Conservation (phyloP, 1,140 invertebrate genomes). For the Bombus turneri region DNA sequence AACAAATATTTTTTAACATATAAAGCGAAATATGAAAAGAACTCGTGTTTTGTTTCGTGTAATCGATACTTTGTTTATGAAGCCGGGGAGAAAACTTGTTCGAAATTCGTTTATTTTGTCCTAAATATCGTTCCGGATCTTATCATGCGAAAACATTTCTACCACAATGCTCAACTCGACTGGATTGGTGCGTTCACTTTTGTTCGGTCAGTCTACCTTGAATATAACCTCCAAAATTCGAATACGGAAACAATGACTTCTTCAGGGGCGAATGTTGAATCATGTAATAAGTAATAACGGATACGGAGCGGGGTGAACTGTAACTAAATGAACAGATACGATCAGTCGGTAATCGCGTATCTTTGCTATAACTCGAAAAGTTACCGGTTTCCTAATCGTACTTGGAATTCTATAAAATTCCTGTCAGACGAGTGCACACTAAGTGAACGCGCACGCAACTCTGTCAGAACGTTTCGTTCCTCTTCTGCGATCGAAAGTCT, state of each 20-base stretch:
- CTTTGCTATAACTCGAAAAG: background rate
- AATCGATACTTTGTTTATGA: too few relatives aligned
- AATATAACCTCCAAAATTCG: background rate
- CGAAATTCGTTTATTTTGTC: too few relatives aligned
- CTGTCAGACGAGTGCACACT: background rate
- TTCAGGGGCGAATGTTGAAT: background rate
- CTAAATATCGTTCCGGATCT: too few relatives aligned
- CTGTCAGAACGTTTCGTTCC: too few relatives aligned
- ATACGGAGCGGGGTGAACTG: slow-evolving; percentile 3
- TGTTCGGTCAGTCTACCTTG: background rate
- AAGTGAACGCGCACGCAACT: background rate
- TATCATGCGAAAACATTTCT: background rate
- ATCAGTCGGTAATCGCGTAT: slow-evolving; percentile 44
- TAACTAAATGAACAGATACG: background rate
- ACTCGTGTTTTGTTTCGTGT: too few relatives aligned
- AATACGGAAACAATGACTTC: background rate
- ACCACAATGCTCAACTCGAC: background rate
- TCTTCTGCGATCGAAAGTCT: background rate
- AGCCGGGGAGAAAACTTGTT: too few relatives aligned
- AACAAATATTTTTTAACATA: too few relatives aligned
- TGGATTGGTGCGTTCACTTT: background rate
- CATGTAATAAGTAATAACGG: background rate
- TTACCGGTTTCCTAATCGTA: background rate
- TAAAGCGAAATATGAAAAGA: too few relatives aligned
- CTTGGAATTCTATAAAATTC: background rate